Evolutionary conservation across 2,113 vertebrate species (phyloP), one percentile per base, ranked within the genome.

Genomic region (Ceratotherium simum): DNA sequence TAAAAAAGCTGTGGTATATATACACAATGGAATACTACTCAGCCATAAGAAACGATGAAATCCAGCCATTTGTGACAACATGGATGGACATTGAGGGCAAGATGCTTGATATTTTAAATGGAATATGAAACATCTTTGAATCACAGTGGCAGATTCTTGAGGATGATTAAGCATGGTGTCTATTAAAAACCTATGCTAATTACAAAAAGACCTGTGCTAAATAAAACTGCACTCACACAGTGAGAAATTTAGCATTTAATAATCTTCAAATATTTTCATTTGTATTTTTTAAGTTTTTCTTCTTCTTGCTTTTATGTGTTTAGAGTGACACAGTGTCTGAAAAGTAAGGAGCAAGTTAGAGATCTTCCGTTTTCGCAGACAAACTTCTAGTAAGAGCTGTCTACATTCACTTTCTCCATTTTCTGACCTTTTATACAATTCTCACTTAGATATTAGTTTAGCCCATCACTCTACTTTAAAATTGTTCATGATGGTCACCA

Each of bases 171-270:
- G 89, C 94, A 91, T 3, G 1, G 8, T 42, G 14, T 91, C 96
- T 98, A 96, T 96, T 96, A 96, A 96, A 97, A 97, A 96, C n/a
- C 46, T 78, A 95, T 64, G 73, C 69, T 86, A 96, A 69, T 95
- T 96, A 90, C 6, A 46, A 72, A 90, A 91, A 84, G 56, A 82
- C n/a, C 42, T 31, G 10, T 90, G 90, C 76, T 95, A 98, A 96
- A 97, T 87, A 96, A 95, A 97, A 90, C 83, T 39, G 12, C 9
- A 67, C 39, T 92, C 33, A 60, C 12, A 48, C 17, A 76, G 42
- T 65, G 31, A 48, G 76, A 95, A 90, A 87, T 93, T 96, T 72
- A 92, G n/a, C 39, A 90, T 93, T 96, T 96, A 81, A 93, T 62
- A 80, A 62, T 90, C 27, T 83, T 94, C 64, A 81, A 89, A 92